Evolutionary conservation across 2,888 invertebrate genomes (phyloP).

Genomic region (Hypselothyrea guttata): DNA sequence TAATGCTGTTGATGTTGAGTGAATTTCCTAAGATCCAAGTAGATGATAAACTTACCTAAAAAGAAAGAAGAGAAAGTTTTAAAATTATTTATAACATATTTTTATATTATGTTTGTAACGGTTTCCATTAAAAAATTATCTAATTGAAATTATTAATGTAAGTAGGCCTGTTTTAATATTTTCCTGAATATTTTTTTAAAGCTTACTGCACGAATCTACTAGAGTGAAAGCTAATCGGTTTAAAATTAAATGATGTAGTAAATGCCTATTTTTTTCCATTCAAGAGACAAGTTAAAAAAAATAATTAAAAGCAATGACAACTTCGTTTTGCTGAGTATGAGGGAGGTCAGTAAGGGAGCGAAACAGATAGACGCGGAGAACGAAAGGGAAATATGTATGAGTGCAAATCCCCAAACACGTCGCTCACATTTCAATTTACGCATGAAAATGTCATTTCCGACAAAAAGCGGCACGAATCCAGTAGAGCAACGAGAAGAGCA

Average conservation of each 20-base stretch:
- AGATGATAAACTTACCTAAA: constrained; percentile 1
- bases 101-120: too few species aligned
- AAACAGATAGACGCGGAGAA: constrained; percentile 8
- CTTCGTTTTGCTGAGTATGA: constrained; percentile 51
- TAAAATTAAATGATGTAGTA: too few species aligned
- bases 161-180: too few species aligned
- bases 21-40: too few species aligned
- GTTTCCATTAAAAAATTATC: too few species aligned
- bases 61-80: constrained; percentile 12
- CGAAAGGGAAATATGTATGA: background rate
- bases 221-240: too few species aligned
- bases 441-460: constrained; percentile 79
- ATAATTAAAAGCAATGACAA: constrained; percentile 74
- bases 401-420: constrained; percentile 75
- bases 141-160: too few species aligned
- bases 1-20: too few species aligned
- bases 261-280: too few species aligned
- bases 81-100: too few species aligned
- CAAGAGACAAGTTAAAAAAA: constrained; percentile 52
- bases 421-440: constrained; percentile 81
- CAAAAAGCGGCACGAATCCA: constrained; percentile 33
- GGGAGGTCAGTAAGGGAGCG: constrained; percentile 15
- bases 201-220: too few species aligned
- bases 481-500: constrained; percentile 4
- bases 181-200: too few species aligned